Evolutionary conservation across 92 coral and sea anemone species (phyloP).

Genomic region (Phenganax stokvisi): DNA sequence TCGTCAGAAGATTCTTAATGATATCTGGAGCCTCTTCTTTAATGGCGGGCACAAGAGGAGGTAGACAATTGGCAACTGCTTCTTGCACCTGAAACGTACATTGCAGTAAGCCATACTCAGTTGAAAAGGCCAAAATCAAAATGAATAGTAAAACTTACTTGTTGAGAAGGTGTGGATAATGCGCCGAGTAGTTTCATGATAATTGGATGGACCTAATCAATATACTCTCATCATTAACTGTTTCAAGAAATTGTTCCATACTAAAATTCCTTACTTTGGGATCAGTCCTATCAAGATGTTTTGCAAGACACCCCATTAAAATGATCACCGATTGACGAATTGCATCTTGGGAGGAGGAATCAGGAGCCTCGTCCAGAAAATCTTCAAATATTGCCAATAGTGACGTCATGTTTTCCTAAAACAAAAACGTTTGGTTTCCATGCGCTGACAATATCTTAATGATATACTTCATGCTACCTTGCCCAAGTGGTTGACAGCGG

Average conservation of each 20-base stretch:
- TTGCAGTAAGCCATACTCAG: neutral
- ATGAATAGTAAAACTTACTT: conserved; percentile 42
- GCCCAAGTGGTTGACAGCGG: conserved; percentile 85
- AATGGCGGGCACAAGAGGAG: conserved; percentile 95
- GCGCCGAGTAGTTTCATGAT: conserved; percentile 76
- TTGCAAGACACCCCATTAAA: conserved; percentile 88
- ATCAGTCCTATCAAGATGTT: conserved; percentile 91
- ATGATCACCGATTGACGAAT: conserved; percentile 91
- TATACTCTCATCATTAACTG: neutral
- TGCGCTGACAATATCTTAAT: neutral
- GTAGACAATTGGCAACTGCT: conserved; percentile 94
- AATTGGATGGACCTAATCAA: conserved; percentile 76
- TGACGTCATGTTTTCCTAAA: conserved; percentile 64
- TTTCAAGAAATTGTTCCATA: neutral
- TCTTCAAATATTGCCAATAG: conserved; percentile 84
- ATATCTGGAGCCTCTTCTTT: conserved; percentile 90
- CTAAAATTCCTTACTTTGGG: conserved; percentile 60
- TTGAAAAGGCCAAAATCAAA: neutral
- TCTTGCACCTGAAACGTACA: conserved; percentile 70
- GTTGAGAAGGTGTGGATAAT: conserved; percentile 93
- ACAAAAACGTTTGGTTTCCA: neutral
- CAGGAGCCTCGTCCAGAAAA: conserved; percentile 82
- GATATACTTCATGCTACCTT: conserved; percentile 48
- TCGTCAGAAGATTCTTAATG: conserved; percentile 78
- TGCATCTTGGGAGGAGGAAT: conserved; percentile 82